Base-by-base conservation (phyloP, 2,888 invertebrate genomes). In the Petrolisthes cinctipes region DNA sequence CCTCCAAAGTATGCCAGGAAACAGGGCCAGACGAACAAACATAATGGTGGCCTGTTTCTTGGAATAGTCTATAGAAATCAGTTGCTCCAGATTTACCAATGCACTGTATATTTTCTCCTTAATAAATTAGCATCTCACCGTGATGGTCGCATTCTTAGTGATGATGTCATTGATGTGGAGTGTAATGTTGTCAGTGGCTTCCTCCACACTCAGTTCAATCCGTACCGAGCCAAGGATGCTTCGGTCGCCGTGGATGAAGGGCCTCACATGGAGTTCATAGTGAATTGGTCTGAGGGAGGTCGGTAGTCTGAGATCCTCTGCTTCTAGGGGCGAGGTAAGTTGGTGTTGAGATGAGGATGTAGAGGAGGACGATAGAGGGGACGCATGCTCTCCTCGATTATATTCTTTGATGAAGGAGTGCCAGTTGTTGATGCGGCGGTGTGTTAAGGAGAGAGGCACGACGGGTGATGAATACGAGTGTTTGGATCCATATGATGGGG, bases 81-180 rank as follows among this genome's bases (percentile, higher is more conserved):
- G 37, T 37, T 37, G 37, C 37, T 37, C 37, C 37, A 37, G 37
- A 37, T 37, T 37, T 37, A 37, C 37, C 37, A 37, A 37, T 37
- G 37, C 0, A 37, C 37, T 37, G 37, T 37, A 37, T 37, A 37
- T 37, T 37, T 37, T 37, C 37, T 2, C 37, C 37, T 37, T 37
- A 37, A 37, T 37, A 37, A 37, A 37, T 37, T 37, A 2, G 37
- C 37, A 37, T 37, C 37, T 37, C 14, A 80, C 80, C 80, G 23
- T 80, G 20, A 80, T 56, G 11, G 80, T 80, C 5, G 54, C 80
- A 54, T 56, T 56, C 56, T 56, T 56, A 4, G 80, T 80, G 17
- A 56, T 80, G 80, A 80, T 80, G 53, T 80, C 57, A 80, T 14
- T n/a, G n/a, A 80, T 80, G 80, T 80, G 80, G 4, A 80, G 80